These are phyloP conservation scores for Diachasma alloeum DNA, from an alignment of 1,140 invertebrate species.

Conservation along the genomic window DNA sequence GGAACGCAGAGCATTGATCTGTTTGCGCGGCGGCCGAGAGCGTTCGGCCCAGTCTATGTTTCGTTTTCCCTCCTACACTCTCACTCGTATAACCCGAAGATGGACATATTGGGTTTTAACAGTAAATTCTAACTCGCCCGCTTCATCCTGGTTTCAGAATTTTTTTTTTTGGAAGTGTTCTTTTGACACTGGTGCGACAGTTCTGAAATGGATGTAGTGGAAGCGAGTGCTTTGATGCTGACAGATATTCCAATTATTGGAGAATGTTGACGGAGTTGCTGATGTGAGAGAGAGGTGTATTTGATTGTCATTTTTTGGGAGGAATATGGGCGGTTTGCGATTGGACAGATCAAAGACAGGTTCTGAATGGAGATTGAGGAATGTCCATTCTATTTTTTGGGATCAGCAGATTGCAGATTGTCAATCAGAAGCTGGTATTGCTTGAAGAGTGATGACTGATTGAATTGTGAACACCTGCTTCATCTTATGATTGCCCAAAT, in stretches of 20 bases:
- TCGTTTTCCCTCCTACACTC: not conserved
- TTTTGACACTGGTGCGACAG: not conserved
- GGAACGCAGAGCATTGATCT: slow-evolving; percentile 66
- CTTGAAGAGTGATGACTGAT: too few relatives aligned
- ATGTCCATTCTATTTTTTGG: too few relatives aligned
- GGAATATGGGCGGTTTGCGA: too few relatives aligned
- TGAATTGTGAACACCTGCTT: too few relatives aligned
- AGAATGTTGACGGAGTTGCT: not conserved
- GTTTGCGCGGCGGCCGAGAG: slow-evolving; percentile 55
- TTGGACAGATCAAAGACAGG: too few relatives aligned
- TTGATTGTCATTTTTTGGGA: not conserved
- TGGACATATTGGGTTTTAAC: slow-evolving; percentile 50
- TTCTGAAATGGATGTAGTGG: not conserved
- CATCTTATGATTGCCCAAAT: too few relatives aligned
- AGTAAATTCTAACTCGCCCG: not conserved
- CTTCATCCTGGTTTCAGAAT: not conserved
- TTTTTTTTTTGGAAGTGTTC: not conserved
- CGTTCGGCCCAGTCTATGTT: slow-evolving; percentile 14
- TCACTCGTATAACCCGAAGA: slow-evolving; percentile 39
- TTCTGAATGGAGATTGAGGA: too few relatives aligned
- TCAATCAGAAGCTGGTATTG: too few relatives aligned
- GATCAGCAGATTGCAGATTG: too few relatives aligned
- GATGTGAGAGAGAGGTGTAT: not conserved
- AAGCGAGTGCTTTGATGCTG: not conserved
- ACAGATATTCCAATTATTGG: too few relatives aligned